These are phyloP conservation scores for Apodemus agrarius DNA, from an alignment of 2,797 vertebrate species.

Conservation along the genomic window DNA sequence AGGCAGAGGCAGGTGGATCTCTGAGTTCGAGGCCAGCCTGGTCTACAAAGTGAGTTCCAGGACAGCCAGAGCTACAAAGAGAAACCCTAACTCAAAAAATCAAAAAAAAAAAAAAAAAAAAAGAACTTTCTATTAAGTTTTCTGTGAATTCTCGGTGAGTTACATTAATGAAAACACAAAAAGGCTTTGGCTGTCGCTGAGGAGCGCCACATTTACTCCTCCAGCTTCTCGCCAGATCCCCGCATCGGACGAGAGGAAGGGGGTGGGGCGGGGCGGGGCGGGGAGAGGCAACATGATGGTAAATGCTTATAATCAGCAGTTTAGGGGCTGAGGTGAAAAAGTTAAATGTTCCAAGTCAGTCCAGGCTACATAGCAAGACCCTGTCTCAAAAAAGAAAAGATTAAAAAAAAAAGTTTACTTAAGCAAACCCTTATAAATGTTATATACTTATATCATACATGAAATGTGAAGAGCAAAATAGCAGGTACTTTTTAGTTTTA, in stretches of 20 bases:
- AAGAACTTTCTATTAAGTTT: neutral
- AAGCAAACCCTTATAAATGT: constrained; percentile 39
- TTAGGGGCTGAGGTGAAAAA: neutral
- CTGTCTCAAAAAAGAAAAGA: neutral
- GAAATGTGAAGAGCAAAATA: constrained; percentile 57
- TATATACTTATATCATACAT: constrained; percentile 50
- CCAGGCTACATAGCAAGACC: neutral
- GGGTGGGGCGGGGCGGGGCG: too few species aligned
- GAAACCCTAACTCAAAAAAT: too few species aligned
- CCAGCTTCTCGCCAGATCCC: neutral
- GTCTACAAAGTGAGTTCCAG: too few species aligned
- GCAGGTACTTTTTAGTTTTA: constrained; percentile 49
- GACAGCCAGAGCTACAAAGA: too few species aligned
- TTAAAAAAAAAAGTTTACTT: constrained; percentile 7
- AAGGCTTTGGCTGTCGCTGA: neutral
- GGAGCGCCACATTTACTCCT: neutral
- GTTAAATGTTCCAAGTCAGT: neutral
- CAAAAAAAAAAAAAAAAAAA: too few species aligned
- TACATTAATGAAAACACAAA: constrained; percentile 48
- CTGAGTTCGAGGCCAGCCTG: too few species aligned
- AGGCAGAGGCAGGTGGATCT: too few species aligned
- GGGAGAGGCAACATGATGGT: neutral
- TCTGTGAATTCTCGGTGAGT: constrained; percentile 26
- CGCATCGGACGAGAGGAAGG: neutral
- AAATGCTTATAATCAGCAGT: too few species aligned